Percentiles rank a stretch among this genome's conserved stretches.
phyloP scores from a whole-genome alignment of 2,888 invertebrate species.

The Beris morrisii region DNA sequence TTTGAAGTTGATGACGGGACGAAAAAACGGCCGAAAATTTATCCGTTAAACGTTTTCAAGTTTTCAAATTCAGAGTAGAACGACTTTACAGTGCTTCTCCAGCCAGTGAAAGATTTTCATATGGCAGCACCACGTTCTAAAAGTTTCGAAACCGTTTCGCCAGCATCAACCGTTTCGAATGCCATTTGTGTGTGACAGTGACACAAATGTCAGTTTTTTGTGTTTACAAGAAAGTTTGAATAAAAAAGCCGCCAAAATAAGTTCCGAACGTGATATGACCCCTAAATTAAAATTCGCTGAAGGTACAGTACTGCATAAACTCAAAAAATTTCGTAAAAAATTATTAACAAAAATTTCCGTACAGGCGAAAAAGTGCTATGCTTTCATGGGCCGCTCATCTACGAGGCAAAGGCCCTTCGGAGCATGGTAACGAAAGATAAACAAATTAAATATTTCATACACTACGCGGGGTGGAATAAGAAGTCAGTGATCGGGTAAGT shows the following conservation, averaged over 20 bases:
- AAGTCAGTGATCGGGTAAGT: slow-evolving; percentile 65
- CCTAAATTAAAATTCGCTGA: slow-evolving; percentile 73
- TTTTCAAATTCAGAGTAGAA: too few relatives aligned
- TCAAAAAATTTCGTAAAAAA: slow-evolving; percentile 13
- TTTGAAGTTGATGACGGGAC: too few relatives aligned
- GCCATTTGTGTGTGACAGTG: slow-evolving; percentile 1
- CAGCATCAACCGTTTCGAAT: background rate
- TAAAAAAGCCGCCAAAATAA: slow-evolving; percentile 43
- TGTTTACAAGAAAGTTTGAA: slow-evolving; percentile 4
- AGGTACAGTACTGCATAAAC: slow-evolving; percentile 57
- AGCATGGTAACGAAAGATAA: slow-evolving; percentile 81
- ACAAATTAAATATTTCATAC: slow-evolving; percentile 87
- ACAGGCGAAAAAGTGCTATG: slow-evolving; percentile 88
- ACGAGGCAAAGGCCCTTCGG: slow-evolving; percentile 95
- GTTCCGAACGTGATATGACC: slow-evolving; percentile 38
- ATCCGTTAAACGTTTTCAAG: too few relatives aligned
- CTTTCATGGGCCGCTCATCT: slow-evolving; percentile 93
- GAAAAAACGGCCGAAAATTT: too few relatives aligned
- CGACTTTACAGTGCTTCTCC: too few relatives aligned
- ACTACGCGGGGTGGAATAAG: slow-evolving; percentile 98
- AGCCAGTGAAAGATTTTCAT: too few relatives aligned
- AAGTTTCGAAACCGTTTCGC: background rate
- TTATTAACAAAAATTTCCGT: too few relatives aligned
- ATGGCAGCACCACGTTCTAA: too few relatives aligned
- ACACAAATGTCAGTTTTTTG: slow-evolving; percentile 12